Evolutionary conservation across 2,888 invertebrate genomes (phyloP).

Genomic region (Isoperla grammatica): DNA sequence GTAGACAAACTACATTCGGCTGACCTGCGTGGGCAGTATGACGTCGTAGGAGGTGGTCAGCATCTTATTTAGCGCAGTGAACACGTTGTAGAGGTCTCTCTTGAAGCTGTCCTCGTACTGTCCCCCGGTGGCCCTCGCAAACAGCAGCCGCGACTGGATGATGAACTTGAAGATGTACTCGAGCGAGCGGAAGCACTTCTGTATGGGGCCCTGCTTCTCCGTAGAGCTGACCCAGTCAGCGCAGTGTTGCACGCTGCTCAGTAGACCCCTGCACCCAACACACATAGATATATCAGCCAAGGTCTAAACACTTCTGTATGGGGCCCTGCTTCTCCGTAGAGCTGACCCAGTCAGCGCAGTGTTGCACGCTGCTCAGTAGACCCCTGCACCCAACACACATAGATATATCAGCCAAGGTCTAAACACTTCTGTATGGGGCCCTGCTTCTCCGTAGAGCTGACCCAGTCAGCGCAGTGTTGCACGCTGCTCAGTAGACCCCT

Average conservation of each 20-base stretch:
- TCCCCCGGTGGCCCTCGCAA: conserved; percentile 80
- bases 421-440: too few species aligned
- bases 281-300: too few species aligned
- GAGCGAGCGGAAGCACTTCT: conserved; percentile 82
- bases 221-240: conserved; percentile 81
- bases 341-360: too few species aligned
- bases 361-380: too few species aligned
- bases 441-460: too few species aligned
- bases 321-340: too few species aligned
- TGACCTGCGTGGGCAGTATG: conserved; percentile 69
- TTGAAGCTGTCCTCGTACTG: conserved; percentile 85
- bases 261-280: conserved; percentile 75
- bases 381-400: too few species aligned
- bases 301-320: too few species aligned
- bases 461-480: too few species aligned
- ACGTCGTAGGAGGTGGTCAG: conserved; percentile 63
- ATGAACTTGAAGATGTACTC: conserved; percentile 91
- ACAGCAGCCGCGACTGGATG: conserved; percentile 79
- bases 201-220: conserved; percentile 83
- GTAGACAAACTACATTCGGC: too few species aligned
- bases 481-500: too few species aligned
- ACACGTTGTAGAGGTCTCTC: conserved; percentile 72
- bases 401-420: too few species aligned
- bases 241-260: conserved; percentile 85
- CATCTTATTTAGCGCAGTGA: conserved; percentile 74